Evolutionary conservation across 2,113 vertebrate species (phyloP), one percentile per base, ranked within the genome.

Genomic region (Oryzias curvinotus): DNA sequence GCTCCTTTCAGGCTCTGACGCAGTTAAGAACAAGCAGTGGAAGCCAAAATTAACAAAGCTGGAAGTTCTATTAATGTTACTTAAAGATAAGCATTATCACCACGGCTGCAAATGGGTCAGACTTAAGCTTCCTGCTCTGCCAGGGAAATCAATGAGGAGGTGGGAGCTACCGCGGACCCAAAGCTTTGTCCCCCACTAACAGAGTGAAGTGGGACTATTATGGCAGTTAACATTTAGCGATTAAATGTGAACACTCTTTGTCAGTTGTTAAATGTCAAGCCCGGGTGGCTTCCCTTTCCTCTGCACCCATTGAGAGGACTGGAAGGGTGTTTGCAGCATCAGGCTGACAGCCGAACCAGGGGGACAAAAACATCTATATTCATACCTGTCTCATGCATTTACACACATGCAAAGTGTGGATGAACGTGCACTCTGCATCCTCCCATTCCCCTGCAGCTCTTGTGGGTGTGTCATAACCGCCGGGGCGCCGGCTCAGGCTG

Each of bases 221-320:
- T 84, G 84, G 71, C 80, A 77, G 89, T 87, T 90, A 90, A 87
- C 84, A 89, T 88, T 89, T 82, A 78, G 81, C 72, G 59, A 83
- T 89, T 88, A 88, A 89, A 91, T 87, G 84, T 88, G 90, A 90
- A 89, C 82, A 61, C 60, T 88, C 80, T 85, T 80, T 90, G 87
- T 91, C 89, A 83, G 78, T 68, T 76, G 80, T 68, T 87, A 92
- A 92, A 93, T 91, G 91, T 88, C 90, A 91, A 60, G 68, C 80
- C 86, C 84, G 42, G 42, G 76, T 67, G 78, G 75, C 67, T 69
- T 56, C 68, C 46, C 51, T 52, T 45, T 46, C 41, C 56, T 55
- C 58, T 14, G 41, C 62, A 50, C 58, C 0, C 14, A 65, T 46
- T 51, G 62, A 60, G 78, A 57, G 36, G 36, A 36, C 36, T 36